Evolutionary conservation across 1,140 invertebrate species (phyloP).

Genomic region (Amphibalanus amphitrite): DNA sequence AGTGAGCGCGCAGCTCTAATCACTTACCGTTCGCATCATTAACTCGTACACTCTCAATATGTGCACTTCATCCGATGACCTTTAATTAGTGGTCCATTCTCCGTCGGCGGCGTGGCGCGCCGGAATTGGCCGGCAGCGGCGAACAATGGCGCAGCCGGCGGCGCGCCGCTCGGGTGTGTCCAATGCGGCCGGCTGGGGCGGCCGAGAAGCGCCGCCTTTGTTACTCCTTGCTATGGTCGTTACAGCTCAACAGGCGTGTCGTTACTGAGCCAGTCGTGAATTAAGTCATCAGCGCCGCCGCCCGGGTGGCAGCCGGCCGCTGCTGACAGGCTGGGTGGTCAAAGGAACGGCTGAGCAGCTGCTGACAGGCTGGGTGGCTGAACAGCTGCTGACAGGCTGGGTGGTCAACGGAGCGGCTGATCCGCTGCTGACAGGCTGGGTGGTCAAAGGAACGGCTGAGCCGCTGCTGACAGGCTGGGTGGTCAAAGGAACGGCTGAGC

Average conservation of each 20-base stretch:
- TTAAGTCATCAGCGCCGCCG: background rate
- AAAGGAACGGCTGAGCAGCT: too few species aligned
- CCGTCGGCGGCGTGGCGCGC: background rate
- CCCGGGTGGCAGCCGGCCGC: background rate
- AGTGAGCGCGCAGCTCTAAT: background rate
- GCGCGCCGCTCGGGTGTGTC: background rate
- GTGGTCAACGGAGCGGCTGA: too few species aligned
- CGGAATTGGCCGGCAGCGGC: background rate
- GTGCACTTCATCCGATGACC: slow-evolving; percentile 1
- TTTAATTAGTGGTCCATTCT: background rate
- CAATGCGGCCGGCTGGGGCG: background rate
- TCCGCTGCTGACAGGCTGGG: too few species aligned
- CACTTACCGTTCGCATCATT: background rate
- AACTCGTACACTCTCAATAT: slow-evolving; percentile 1
- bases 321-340: too few species aligned
- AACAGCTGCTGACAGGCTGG: too few species aligned
- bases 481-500: too few species aligned
- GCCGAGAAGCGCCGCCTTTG: background rate
- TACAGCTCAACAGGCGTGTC: background rate
- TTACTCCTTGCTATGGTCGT: slow-evolving; percentile 1
- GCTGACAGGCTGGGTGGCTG: too few species aligned
- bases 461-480: too few species aligned
- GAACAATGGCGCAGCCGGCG: background rate
- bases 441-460: too few species aligned
- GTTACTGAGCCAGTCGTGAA: background rate